Base-by-base conservation (phyloP, 2,888 invertebrate species). In the Andricus quercusramuli region DNA sequence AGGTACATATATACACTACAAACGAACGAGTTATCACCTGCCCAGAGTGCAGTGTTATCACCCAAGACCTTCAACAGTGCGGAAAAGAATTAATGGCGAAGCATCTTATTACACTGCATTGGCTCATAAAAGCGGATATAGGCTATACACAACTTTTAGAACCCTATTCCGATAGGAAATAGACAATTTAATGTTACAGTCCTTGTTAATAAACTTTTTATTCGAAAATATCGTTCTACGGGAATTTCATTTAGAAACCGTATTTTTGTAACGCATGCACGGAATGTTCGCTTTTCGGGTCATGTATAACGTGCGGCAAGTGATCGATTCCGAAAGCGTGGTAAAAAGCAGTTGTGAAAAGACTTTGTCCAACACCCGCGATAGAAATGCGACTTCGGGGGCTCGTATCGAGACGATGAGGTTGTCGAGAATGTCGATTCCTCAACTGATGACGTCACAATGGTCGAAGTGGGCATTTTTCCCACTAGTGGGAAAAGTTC, bases 11-110 rank as follows among this genome's bases (percentile, higher is more conserved):
- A 15, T 22, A 59, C 5, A 25, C 44, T 15, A 20, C 47, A 20
- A 20, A 17, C 25, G 47, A 51, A 70, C 25, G 29, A 70, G 70
- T 70, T 70, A 70, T 70, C 25, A 47, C 47, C 20, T 17, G n/a
- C 15, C n/a, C 44, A 70, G 29, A 51, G 11, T 20, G 20, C 41
- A 47, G 51, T 47, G n/a, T 29, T 51, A 70, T 70, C 51, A 25
- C 22, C 29, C 47, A 51, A 70, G 47, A 70, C 47, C 51, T 29
- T 51, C 29, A 70, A 22, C 47, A 51, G 20, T 29, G 70, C 17
- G 29, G 51, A 25, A 70, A 70, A 47, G 70, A 20, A 51, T 70
- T 29, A 70, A 70, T 70, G 5, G 9, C 17, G 17, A 29, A 70
- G 47, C 22, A 70, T 70, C 70, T 70, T 25, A 47, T 70, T 70